A percentile compares a stretch with the other conserved stretches of the same genome.
Evolutionary conservation across 2,797 vertebrate genomes (phyloP).

Genomic region (Cyclopterus lumpus): DNA sequence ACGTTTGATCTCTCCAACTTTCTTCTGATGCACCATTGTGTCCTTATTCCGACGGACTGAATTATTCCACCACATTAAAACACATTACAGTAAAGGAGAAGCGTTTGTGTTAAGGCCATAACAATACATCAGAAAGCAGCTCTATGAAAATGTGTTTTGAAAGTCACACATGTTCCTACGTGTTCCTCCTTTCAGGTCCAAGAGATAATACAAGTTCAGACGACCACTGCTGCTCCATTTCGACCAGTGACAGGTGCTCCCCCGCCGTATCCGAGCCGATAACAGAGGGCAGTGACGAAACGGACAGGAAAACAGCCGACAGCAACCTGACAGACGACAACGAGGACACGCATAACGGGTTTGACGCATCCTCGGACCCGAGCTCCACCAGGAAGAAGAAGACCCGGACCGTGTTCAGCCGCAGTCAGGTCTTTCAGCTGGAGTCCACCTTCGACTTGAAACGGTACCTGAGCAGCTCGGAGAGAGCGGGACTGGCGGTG

Average conservation of each 20-base stretch:
- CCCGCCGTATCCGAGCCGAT: constrained; percentile 84
- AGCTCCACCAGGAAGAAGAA: constrained; percentile 87
- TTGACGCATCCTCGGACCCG: constrained; percentile 54
- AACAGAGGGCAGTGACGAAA: constrained; percentile 72
- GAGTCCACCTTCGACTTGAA: constrained; percentile 95
- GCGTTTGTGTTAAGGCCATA: neutral
- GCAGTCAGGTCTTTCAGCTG: constrained; percentile 93
- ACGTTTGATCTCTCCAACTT: neutral
- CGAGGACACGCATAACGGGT: constrained; percentile 65
- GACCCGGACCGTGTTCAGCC: constrained; percentile 91
- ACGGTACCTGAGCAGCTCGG: constrained; percentile 88
- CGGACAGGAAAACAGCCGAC: constrained; percentile 64
- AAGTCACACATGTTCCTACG: neutral
- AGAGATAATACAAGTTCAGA: constrained; percentile 56
- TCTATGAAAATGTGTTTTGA: neutral
- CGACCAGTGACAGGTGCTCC: constrained; percentile 88
- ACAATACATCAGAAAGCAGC: neutral
- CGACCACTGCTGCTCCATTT: constrained; percentile 63
- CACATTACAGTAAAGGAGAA: neutral
- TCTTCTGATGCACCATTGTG: neutral
- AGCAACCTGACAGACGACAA: constrained; percentile 67
- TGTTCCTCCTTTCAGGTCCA: constrained; percentile 66
- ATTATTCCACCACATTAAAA: neutral
- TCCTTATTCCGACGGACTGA: neutral
- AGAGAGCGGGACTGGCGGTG: constrained; percentile 84